Conservation (phyloP, 2,888 invertebrate genomes). For the Pachydiplax longipennis region DNA sequence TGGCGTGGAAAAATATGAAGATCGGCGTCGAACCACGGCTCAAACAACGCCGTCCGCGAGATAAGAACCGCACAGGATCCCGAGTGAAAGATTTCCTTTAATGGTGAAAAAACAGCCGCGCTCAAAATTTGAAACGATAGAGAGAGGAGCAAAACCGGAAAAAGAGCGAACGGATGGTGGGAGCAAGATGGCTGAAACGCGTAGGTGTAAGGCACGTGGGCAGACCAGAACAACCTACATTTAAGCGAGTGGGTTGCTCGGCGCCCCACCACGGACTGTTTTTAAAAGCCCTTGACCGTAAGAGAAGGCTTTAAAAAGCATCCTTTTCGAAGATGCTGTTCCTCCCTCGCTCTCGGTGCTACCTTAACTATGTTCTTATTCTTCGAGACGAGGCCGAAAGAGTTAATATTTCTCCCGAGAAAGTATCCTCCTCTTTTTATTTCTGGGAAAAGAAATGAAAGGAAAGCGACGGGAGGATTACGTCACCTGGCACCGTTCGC, state of each 20-base stretch:
- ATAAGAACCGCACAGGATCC: too few relatives aligned
- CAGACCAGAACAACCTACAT: slow-evolving; percentile 17
- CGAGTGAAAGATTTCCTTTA: background rate
- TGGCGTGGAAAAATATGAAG: too few relatives aligned
- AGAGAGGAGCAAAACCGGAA: background rate
- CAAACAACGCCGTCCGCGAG: too few relatives aligned
- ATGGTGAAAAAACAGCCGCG: background rate
- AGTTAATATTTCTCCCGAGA: background rate
- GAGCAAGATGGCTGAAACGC: background rate
- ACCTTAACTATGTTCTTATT: background rate
- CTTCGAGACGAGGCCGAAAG: background rate
- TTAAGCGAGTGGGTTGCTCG: slow-evolving; percentile 7
- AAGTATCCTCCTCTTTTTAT: background rate
- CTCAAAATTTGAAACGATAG: background rate
- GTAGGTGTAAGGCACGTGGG: slow-evolving; percentile 30
- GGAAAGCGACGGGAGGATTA: background rate
- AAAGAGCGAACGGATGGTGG: background rate
- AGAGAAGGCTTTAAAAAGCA: background rate
- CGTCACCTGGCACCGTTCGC: slow-evolving; percentile 27
- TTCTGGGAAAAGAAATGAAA: slow-evolving; percentile 5
- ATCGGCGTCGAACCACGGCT: too few relatives aligned
- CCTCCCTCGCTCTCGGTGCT: background rate
- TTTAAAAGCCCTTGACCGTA: slow-evolving; percentile 4
- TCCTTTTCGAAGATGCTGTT: background rate
- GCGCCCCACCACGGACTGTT: background rate